Base-by-base conservation (phyloP, 2,888 invertebrate species). In the Diarsia dahlii region DNA sequence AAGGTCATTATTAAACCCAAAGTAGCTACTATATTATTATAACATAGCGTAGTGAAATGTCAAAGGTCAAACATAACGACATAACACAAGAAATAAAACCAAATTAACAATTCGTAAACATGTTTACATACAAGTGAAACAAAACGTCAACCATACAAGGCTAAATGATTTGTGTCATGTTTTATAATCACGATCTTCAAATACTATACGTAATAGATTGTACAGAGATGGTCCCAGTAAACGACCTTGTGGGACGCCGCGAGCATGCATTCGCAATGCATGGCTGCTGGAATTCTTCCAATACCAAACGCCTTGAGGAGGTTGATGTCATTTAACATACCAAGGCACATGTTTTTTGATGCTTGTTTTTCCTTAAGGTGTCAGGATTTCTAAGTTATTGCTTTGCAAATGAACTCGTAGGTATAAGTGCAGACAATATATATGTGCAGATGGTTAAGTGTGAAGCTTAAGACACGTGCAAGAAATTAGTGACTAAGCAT, bases 201-300 rank as follows among this genome's bases (percentile, higher is more conserved):
- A 48, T 62, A 56, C 63, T 64, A 76, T 20, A 78, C 20, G 50
- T 79, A 78, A 60, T 74, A 71, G 54, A 82, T 85, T 87, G 77
- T 80, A 82, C 83, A 89, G 84, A 84, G 85, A 84, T 84, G 91
- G 89, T 69, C 81, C 85, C 70, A 89, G 89, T 79, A 83, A 82
- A 81, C 90, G 92, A 90, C 95, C 95, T 95, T 95, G 95, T 81
- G 91, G 91, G 76, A 93, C 90, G 82, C 93, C 91, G 90, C 84
- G 87, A 85, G 89, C 88, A 92, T 91, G 90, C 91, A 89, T 81
- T 84, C 82, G 89, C 89, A 84, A 76, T 70, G 73, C 74, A 79
- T 39, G 34, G 62, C 39, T 86, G 50, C 65, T 82, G 91, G 93
- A 93, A 92, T 92, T 92, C 91, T 87, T 91, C 90, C 91, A 92